Evolutionary conservation across 2,113 vertebrate genomes (phyloP).

Genomic region (Suncus etruscus): DNA sequence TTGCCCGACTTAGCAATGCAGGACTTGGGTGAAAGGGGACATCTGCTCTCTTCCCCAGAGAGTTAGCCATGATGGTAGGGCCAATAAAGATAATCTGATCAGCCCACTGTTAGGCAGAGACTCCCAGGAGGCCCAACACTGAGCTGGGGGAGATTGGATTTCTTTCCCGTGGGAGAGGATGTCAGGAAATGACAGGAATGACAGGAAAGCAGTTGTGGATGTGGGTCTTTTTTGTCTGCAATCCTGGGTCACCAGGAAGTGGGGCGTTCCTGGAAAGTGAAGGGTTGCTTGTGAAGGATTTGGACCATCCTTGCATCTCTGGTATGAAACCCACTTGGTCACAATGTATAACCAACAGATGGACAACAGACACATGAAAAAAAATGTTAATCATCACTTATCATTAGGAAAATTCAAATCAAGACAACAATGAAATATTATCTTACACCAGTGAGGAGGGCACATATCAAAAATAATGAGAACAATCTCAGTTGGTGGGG

Average conservation of each 20-base stretch:
- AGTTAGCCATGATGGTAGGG: slow-evolving; percentile 14
- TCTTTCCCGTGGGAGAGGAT: slow-evolving; percentile 55
- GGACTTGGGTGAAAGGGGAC: no score
- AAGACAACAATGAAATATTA: not conserved
- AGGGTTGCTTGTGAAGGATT: not conserved
- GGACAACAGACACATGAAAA: no score
- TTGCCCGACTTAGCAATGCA: no score
- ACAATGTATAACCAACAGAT: no score
- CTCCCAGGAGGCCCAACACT: slow-evolving; percentile 52
- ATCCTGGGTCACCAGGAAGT: no score
- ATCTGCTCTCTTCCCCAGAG: slow-evolving; percentile 41
- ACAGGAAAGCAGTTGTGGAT: no score
- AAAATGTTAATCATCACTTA: not conserved
- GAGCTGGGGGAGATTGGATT: slow-evolving; percentile 49
- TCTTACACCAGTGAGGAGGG: not conserved
- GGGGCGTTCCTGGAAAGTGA: no score
- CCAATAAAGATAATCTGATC: slow-evolving; percentile 72
- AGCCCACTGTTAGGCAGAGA: not conserved
- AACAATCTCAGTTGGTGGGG: no score
- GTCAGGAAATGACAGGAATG: no score
- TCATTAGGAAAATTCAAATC: not conserved
- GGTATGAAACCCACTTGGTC: no score
- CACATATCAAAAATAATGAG: not conserved
- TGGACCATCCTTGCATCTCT: not conserved
- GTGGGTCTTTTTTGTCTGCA: no score